Evolutionary conservation across 2,888 invertebrate species (phyloP).

Genomic region (Nomada flava): DNA sequence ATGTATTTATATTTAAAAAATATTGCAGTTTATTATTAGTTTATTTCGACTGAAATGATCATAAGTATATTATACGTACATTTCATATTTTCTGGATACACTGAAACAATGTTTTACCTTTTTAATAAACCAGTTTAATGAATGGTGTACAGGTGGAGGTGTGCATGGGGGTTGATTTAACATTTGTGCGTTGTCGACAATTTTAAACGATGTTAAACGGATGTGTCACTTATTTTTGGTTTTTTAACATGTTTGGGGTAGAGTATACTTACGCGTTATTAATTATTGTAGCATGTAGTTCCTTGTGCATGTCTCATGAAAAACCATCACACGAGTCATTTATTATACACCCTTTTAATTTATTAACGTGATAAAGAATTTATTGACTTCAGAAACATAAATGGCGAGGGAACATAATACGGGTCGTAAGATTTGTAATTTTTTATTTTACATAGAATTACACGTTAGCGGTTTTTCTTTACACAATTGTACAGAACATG

Average conservation of each 20-base stretch:
- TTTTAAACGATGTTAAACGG: no score
- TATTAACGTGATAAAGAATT: neutral
- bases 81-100: no score
- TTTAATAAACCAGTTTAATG: no score
- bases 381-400: neutral
- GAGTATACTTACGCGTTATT: neutral
- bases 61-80: no score
- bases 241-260: neutral
- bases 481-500: constrained; percentile 58
- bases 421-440: neutral
- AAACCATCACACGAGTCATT: neutral
- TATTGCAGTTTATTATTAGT: no score
- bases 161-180: no score
- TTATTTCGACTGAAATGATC: no score
- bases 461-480: constrained; percentile 33
- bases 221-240: neutral
- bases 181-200: no score
- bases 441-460: constrained; percentile 58
- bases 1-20: no score
- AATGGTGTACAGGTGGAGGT: no score
- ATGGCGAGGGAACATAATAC: no score
- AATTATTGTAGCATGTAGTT: neutral
- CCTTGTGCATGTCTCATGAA: neutral
- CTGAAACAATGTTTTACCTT: no score
- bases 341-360: neutral